These are phyloP conservation scores for Oreochromis spilurus DNA, from an alignment of 2,113 vertebrate species.

Conservation along the genomic window DNA sequence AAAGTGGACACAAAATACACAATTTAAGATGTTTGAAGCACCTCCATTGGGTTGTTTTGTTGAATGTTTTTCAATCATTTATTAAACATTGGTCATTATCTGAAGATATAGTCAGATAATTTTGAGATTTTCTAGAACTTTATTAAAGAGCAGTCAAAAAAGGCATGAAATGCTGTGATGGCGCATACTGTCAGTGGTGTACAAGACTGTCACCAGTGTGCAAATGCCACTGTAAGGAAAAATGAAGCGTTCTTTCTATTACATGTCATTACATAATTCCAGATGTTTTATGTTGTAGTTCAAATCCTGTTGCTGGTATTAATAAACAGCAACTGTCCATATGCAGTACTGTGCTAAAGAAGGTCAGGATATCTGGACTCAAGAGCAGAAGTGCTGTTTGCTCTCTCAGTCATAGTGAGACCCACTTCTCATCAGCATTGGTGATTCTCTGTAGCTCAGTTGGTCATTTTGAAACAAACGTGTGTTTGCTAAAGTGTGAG, in stretches of 20 bases:
- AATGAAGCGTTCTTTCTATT: neutral
- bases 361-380: neutral
- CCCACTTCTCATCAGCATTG: neutral
- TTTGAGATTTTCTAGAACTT: neutral
- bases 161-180: neutral
- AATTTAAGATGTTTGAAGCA: neutral
- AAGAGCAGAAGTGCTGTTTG: neutral
- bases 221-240: neutral
- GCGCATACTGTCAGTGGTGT: neutral
- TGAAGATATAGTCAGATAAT: neutral
- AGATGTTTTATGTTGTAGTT: neutral
- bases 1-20: neutral
- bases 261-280: neutral
- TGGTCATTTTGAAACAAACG: neutral
- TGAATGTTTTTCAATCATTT: neutral
- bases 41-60: neutral
- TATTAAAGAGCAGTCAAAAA: neutral
- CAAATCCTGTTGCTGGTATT: neutral
- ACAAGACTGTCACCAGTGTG: neutral
- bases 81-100: neutral
- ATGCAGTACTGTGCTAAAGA: neutral
- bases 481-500: neutral
- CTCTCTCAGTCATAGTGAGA: neutral
- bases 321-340: neutral
- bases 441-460: neutral